Conservation (phyloP, 2,113 vertebrate species). For the Aegithalos caudatus region DNA sequence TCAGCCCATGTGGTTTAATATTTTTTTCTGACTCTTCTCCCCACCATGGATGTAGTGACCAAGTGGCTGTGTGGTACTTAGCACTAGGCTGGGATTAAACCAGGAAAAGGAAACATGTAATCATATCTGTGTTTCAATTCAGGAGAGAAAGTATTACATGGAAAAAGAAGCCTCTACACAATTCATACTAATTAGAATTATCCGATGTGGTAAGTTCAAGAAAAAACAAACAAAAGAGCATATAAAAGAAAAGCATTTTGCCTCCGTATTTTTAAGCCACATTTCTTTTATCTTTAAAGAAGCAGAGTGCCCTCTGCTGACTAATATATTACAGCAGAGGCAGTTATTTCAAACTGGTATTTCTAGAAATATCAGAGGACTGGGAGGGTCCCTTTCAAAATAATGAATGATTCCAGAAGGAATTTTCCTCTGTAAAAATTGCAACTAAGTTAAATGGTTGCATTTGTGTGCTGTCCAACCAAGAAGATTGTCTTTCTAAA, state of each 20-base stretch:
- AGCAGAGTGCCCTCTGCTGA: conserved; percentile 39
- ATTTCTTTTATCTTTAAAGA: neutral
- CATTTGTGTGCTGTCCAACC: neutral
- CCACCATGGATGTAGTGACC: neutral
- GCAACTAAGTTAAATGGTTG: neutral
- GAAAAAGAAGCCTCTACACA: neutral
- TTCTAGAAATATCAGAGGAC: neutral
- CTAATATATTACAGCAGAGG: neutral
- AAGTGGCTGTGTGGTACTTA: neutral
- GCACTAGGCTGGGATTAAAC: neutral
- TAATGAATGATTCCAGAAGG: neutral
- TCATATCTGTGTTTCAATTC: neutral
- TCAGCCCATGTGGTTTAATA: neutral
- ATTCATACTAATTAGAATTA: neutral
- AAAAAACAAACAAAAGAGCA: neutral
- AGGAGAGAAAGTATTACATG: neutral
- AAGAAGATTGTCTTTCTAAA: neutral
- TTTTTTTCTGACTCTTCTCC: neutral
- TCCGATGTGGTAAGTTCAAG: neutral
- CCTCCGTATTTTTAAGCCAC: neutral
- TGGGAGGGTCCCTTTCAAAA: conserved; percentile 20
- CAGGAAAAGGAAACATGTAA: neutral
- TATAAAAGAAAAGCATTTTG: neutral
- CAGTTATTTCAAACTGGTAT: neutral
- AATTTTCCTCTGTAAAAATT: neutral